Evolutionary conservation across 2,888 invertebrate species (phyloP).

Genomic region (Cylindroiulus punctatus): DNA sequence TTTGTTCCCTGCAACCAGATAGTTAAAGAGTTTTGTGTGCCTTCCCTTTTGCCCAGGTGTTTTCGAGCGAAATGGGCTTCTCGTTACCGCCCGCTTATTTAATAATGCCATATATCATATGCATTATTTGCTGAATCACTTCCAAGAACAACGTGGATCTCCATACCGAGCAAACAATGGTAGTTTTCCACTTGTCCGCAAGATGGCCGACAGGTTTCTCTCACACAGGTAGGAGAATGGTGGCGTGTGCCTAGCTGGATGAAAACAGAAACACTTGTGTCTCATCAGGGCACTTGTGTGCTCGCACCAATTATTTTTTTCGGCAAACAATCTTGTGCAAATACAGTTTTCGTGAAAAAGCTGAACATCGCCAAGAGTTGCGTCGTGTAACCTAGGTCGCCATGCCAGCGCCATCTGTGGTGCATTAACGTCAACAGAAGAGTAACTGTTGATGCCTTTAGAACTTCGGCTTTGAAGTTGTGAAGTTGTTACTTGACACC

Average conservation of each 20-base stretch:
- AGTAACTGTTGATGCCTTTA: no score
- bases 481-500: no score
- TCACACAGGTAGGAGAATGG: neutral
- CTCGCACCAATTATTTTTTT: neutral
- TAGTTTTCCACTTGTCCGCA: neutral
- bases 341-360: no score
- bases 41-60: constrained; percentile 43
- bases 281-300: neutral
- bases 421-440: no score
- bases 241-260: neutral
- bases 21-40: constrained; percentile 39
- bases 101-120: constrained; percentile 15
- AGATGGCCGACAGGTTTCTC: constrained; percentile 15
- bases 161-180: neutral
- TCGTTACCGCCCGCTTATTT: constrained; percentile 13
- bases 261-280: neutral
- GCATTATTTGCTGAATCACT: constrained; percentile 35
- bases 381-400: no score
- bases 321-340: neutral
- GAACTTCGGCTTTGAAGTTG: no score
- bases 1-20: neutral
- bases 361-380: no score
- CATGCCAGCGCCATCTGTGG: no score
- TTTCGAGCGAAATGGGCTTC: neutral
- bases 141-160: constrained; percentile 20